These are phyloP conservation scores for Bombus ignitus DNA, from an alignment of 1,140 invertebrate species.

Conservation along the genomic window DNA sequence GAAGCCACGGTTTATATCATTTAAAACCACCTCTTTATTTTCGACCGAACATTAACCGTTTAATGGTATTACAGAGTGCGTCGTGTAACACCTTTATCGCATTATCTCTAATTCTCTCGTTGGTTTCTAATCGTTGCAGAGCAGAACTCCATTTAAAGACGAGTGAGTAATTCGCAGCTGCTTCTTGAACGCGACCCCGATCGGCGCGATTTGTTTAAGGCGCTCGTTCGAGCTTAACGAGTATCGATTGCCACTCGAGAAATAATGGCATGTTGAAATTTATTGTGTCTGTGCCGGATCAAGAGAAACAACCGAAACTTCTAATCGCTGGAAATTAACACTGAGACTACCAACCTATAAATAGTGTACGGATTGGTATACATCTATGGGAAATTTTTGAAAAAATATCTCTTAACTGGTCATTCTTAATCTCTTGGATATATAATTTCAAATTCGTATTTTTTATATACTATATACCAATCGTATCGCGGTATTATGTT, in stretches of 20 bases:
- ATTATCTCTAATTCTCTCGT: background rate
- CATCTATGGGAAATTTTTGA: no score
- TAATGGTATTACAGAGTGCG: background rate
- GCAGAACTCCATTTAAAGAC: background rate
- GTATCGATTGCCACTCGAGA: conserved; percentile 37
- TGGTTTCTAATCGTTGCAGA: background rate
- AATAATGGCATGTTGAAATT: conserved; percentile 29
- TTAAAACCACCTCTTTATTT: conserved; percentile 2
- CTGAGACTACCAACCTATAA: background rate
- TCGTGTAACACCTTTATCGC: background rate
- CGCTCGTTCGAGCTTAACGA: conserved; percentile 31
- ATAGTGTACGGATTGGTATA: no score
- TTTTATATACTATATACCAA: no score
- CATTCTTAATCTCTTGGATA: no score
- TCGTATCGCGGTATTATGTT: no score
- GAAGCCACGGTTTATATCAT: background rate
- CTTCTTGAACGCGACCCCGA: background rate
- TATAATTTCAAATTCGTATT: no score
- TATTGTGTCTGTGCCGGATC: background rate
- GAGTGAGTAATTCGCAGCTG: conserved; percentile 4
- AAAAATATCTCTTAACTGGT: no score
- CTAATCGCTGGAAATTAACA: conserved; percentile 23
- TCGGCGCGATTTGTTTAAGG: conserved; percentile 40
- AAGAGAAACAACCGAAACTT: conserved; percentile 3
- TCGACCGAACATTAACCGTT: background rate